Conservation (phyloP, 2,797 vertebrate genomes). For the Xenopus petersii region DNA sequence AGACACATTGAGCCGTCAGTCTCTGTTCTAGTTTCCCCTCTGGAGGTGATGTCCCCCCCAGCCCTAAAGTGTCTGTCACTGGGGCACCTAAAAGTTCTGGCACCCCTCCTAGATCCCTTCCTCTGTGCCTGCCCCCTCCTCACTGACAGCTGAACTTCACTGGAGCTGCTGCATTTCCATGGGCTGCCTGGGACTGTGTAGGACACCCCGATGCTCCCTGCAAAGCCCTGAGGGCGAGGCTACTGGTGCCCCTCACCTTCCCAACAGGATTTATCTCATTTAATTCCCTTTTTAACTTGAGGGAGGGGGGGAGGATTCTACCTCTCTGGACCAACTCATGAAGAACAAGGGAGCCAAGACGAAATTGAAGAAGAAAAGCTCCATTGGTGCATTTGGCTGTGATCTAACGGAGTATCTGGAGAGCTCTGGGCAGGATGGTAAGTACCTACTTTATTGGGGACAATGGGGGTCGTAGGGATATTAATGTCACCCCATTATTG, state of each 20-base stretch:
- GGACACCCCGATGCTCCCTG: constrained; percentile 6
- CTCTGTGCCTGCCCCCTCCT: not conserved
- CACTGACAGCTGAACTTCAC: constrained; percentile 35
- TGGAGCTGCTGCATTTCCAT: constrained; percentile 18
- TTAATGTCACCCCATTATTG: not conserved
- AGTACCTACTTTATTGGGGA: constrained; percentile 48
- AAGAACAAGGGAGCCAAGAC: constrained; percentile 98
- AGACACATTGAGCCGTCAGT: not conserved
- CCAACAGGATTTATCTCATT: constrained; percentile 37
- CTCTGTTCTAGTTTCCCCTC: not conserved
- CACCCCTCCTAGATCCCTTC: not conserved
- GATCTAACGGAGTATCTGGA: constrained; percentile 94
- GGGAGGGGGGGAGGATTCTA: constrained; percentile 58
- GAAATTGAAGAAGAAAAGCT: constrained; percentile 93
- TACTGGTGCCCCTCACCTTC: constrained; percentile 32
- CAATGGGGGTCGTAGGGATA: too few relatives aligned
- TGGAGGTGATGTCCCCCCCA: constrained; percentile 24
- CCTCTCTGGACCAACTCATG: constrained; percentile 84
- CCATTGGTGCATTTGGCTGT: constrained; percentile 88
- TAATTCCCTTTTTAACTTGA: constrained; percentile 21
- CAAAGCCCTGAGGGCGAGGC: not conserved
- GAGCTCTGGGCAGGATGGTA: constrained; percentile 94
- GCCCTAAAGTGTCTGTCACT: not conserved
- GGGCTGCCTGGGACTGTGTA: constrained; percentile 22
- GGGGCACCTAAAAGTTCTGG: not conserved